Base-by-base conservation (phyloP, 2,888 invertebrate species). In the Leptothorax acervorum region DNA sequence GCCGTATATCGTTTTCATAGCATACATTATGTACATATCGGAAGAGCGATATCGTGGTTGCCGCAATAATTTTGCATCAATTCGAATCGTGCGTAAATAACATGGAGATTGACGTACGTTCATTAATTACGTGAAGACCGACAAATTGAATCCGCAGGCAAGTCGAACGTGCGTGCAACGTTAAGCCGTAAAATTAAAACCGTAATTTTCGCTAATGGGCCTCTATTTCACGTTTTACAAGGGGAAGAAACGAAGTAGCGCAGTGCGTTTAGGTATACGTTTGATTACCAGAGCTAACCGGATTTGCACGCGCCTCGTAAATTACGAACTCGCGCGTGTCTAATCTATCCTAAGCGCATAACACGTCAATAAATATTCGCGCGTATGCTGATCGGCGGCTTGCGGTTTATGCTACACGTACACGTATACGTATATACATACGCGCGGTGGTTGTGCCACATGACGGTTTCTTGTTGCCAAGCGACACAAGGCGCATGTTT, bases 341-440 rank as follows among this genome's bases (percentile, higher is more conserved):
- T 81, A 81, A 81, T 81, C 79, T 73, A 48, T 73, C 0, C 35
- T 71, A 71, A 81, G 79, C 73, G 60, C 60, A 23, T 71, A 60
- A 79, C 71, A 71, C 35, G 79, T 70, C 79, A 28, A 71, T 73
- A 81, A 60, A 79, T 79, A 81, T 71, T 73, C 79, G 73, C 79
- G 15, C 79, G 48, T 73, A 73, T 48, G 57, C 68, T 57, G 48
- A 81, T 81, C 73, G 48, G 48, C 60, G 79, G 79, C 79, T 81
- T 81, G 79, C n/a, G 79, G 73, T 81, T 81, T 62, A 18, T 18
- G 35, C 48, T 31, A 28, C 53, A 9, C 53, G 23, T 9, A 23
- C 18, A 60, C 23, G 57, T 28, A 31, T 12, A 66, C 55, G 55
- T 57, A 15, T 45, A 12, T 23, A 70, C 23, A 35, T 39, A 39